These are phyloP conservation scores for Chouioia cunea DNA, from an alignment of 2,888 invertebrate species.

Conservation along the genomic window DNA sequence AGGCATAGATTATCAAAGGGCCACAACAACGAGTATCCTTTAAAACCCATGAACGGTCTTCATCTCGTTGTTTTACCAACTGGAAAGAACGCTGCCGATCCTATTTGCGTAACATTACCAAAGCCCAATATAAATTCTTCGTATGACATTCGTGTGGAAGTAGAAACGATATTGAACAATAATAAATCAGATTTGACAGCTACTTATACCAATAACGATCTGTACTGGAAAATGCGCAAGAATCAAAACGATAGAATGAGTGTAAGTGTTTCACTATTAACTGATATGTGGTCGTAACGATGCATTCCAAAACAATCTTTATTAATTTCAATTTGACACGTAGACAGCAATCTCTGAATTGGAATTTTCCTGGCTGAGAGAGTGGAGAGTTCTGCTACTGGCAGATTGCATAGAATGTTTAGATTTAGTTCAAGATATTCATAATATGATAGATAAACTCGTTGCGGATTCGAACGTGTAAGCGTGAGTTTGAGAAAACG, in stretches of 20 bases:
- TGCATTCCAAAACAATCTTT: background rate
- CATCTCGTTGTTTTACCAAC: constrained; percentile 62
- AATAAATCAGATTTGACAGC: constrained; percentile 59
- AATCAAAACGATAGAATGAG: constrained; percentile 61
- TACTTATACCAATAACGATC: constrained; percentile 54
- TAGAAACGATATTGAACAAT: constrained; percentile 56
- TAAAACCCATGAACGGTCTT: constrained; percentile 55
- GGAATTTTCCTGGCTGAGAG: constrained; percentile 75
- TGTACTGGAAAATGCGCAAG: constrained; percentile 64
- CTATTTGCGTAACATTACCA: constrained; percentile 61
- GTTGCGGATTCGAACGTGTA: constrained; percentile 62
- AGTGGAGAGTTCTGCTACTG: constrained; percentile 75
- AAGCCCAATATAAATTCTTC: constrained; percentile 52
- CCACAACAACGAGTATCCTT: constrained; percentile 41
- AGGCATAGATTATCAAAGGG: constrained; percentile 30
- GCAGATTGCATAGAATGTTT: constrained; percentile 72
- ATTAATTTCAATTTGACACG: constrained; percentile 24
- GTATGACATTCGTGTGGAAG: constrained; percentile 62
- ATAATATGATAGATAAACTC: constrained; percentile 70
- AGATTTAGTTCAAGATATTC: constrained; percentile 67
- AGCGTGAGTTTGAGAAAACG: constrained; percentile 60
- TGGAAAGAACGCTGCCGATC: constrained; percentile 54
- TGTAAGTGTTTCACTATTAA: constrained; percentile 50
- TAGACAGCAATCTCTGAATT: constrained; percentile 74
- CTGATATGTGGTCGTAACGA: too few relatives aligned